These are phyloP conservation scores for Muricea muricata DNA, from an alignment of 92 coral and sea anemone genomes.

Conservation along the genomic window DNA sequence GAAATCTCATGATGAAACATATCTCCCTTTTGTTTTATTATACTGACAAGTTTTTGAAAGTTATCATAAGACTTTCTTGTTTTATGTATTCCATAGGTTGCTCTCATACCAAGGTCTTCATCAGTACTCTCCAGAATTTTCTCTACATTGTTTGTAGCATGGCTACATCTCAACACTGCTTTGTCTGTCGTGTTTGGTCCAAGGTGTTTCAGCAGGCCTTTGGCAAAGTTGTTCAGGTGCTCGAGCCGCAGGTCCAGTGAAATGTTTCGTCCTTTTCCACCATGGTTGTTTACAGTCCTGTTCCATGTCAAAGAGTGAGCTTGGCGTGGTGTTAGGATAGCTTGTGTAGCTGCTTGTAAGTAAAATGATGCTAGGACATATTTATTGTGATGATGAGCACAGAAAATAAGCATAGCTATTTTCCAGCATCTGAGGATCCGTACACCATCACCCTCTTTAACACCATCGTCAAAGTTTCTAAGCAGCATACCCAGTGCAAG, in stretches of 20 bases:
- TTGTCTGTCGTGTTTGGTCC: constrained; percentile 53
- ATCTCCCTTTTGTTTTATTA: constrained; percentile 60
- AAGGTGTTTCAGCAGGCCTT: constrained; percentile 59
- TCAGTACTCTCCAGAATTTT: constrained; percentile 58
- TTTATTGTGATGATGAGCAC: constrained; percentile 53
- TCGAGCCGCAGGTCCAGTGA: constrained; percentile 66
- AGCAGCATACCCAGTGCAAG: constrained; percentile 60
- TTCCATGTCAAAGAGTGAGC: constrained; percentile 69
- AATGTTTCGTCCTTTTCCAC: constrained; percentile 67
- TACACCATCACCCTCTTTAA: constrained; percentile 73
- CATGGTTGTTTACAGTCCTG: constrained; percentile 71
- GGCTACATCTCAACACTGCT: constrained; percentile 67
- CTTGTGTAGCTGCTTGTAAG: constrained; percentile 34
- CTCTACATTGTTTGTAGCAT: constrained; percentile 55
- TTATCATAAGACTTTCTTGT: constrained; percentile 46
- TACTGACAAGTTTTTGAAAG: constrained; percentile 62
- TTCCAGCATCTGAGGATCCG: constrained; percentile 73
- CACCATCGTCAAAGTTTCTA: constrained; percentile 69
- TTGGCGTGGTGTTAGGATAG: constrained; percentile 40
- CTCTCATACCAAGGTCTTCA: constrained; percentile 32
- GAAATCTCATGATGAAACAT: constrained; percentile 57
- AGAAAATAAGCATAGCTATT: constrained; percentile 54
- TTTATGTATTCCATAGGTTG: constrained; percentile 63
- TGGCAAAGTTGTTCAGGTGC: constrained; percentile 51
- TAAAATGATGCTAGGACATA: constrained; percentile 63